These are phyloP conservation scores for Remorina albescens DNA, from an alignment of 2,797 vertebrate genomes.

Conservation along the genomic window DNA sequence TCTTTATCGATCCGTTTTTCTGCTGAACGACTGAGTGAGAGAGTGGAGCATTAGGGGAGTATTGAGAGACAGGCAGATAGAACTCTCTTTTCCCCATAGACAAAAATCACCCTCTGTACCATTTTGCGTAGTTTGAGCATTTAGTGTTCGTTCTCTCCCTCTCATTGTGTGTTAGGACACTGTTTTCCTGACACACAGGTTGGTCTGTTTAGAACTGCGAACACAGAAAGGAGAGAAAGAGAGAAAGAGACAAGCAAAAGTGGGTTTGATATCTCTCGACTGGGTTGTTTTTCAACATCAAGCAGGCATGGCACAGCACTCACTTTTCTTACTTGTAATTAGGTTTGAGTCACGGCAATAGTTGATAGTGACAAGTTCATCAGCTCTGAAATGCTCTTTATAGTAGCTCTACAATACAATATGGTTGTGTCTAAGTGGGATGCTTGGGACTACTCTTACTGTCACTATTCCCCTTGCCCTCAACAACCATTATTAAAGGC, in stretches of 20 bases:
- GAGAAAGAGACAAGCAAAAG: conserved; percentile 86
- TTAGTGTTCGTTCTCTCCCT: conserved; percentile 83
- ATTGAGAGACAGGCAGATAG: conserved; percentile 71
- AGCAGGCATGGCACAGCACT: conserved; percentile 81
- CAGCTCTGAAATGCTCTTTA: conserved; percentile 49
- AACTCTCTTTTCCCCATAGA: conserved; percentile 66
- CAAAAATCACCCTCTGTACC: conserved; percentile 69
- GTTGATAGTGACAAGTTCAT: conserved; percentile 54
- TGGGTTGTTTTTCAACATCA: conserved; percentile 72
- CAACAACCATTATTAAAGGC: conserved; percentile 33
- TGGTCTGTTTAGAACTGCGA: conserved; percentile 88
- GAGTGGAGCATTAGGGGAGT: conserved; percentile 78
- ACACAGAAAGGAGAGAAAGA: conserved; percentile 86
- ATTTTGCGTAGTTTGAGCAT: conserved; percentile 81
- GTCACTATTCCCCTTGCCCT: conserved; percentile 30
- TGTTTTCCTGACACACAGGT: conserved; percentile 87
- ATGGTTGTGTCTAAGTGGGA: conserved; percentile 53
- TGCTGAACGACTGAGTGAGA: conserved; percentile 84
- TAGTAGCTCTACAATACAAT: conserved; percentile 31
- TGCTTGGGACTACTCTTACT: conserved; percentile 57
- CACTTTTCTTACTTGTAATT: conserved; percentile 58
- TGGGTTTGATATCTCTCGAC: conserved; percentile 83
- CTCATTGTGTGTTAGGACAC: conserved; percentile 84
- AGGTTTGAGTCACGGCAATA: conserved; percentile 43
- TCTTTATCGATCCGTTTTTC: conserved; percentile 87